phyloP scores from a whole-genome alignment of 2,888 invertebrate species.

The Scelioninae gen. 1 region DNA sequence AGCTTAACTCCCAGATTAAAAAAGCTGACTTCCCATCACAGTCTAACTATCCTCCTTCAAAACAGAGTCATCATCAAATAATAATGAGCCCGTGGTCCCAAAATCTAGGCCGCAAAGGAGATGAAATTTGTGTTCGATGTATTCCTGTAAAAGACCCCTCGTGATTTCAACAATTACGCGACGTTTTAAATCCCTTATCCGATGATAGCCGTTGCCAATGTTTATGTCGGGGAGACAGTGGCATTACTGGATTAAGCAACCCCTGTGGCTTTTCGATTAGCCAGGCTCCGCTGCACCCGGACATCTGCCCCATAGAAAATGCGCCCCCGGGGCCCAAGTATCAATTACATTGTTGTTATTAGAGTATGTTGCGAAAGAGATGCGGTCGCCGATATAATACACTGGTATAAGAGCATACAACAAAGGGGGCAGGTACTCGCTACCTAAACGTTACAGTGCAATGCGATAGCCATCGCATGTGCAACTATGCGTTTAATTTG shows the following conservation, averaged over 20 bases:
- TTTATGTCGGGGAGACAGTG: conserved; percentile 73
- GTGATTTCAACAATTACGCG: conserved; percentile 41
- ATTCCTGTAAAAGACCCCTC: neutral
- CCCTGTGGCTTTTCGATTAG: conserved; percentile 83
- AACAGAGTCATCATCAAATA: conserved; percentile 40
- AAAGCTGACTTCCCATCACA: conserved; percentile 37
- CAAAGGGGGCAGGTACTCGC: conserved; percentile 35
- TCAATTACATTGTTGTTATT: conserved; percentile 84
- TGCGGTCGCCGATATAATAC: conserved; percentile 80
- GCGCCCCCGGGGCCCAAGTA: conserved; percentile 74
- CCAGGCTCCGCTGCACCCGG: conserved; percentile 75
- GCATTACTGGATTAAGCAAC: conserved; percentile 82
- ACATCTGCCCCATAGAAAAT: conserved; percentile 73
- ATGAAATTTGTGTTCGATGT: neutral
- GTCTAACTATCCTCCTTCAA: conserved; percentile 22
- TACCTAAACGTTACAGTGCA: conserved; percentile 72
- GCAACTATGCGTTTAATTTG: conserved; percentile 84
- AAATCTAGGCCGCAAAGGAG: too few species aligned
- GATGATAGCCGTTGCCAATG: conserved; percentile 67
- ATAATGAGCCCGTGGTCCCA: too few species aligned
- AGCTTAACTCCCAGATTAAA: conserved; percentile 40
- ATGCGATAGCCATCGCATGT: conserved; percentile 81
- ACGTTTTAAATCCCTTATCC: conserved; percentile 68
- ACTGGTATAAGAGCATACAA: conserved; percentile 82
- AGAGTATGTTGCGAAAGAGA: conserved; percentile 76